These are phyloP conservation scores for Ischnura elegans DNA, from an alignment of 2,888 invertebrate species.

Conservation along the genomic window DNA sequence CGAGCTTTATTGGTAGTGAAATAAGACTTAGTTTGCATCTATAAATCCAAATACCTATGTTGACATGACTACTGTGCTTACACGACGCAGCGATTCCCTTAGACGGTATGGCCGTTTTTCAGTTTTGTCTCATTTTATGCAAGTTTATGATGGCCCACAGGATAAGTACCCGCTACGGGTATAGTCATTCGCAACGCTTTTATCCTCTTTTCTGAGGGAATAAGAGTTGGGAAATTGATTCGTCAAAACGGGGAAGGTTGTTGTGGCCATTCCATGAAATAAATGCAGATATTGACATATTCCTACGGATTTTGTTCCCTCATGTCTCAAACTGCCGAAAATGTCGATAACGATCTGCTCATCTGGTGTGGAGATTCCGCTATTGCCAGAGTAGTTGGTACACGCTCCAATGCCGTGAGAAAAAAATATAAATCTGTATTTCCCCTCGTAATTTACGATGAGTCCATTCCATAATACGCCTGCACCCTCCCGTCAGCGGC, in stretches of 20 bases:
- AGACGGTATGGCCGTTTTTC: too few species aligned
- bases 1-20: too few species aligned
- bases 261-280: not conserved
- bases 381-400: not conserved
- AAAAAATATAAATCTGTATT: not conserved
- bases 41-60: too few species aligned
- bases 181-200: not conserved
- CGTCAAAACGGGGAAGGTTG: not conserved
- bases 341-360: not conserved
- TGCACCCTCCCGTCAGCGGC: not conserved
- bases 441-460: not conserved
- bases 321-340: not conserved
- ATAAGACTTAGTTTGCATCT: too few species aligned
- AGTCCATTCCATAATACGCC: not conserved
- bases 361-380: not conserved
- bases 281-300: not conserved
- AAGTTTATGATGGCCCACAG: not conserved
- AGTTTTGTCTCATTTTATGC: not conserved
- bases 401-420: not conserved
- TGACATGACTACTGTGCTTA: too few species aligned
- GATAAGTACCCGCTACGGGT: not conserved
- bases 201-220: not conserved
- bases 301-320: not conserved
- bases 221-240: not conserved
- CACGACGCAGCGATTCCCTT: too few species aligned